Conservation (phyloP, 1,140 invertebrate genomes). For the Drosophila seguyi region DNA sequence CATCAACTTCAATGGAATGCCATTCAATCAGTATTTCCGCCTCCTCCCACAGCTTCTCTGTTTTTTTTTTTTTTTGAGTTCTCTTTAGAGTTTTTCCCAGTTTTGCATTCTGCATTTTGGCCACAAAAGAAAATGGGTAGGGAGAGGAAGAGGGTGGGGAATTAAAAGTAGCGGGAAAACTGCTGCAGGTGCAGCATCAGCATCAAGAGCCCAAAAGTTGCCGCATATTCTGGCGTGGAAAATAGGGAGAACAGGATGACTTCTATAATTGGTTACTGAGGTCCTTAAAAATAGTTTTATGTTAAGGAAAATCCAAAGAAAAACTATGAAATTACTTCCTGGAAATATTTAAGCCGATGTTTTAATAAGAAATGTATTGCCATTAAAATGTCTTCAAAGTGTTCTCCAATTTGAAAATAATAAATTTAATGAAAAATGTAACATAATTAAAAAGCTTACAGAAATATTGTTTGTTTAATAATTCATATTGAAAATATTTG, state of each 20-base stretch:
- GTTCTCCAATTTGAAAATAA: too few relatives aligned
- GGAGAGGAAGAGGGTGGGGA: neutral
- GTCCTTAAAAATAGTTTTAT: neutral
- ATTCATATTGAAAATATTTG: too few relatives aligned
- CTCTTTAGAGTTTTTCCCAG: conserved; percentile 31
- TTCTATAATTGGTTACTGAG: neutral
- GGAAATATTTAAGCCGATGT: too few relatives aligned
- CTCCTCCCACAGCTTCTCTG: neutral
- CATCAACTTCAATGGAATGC: conserved; percentile 63
- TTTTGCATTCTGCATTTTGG: conserved; percentile 45
- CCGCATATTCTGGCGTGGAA: neutral
- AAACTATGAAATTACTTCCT: too few relatives aligned
- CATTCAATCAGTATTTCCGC: conserved; percentile 58
- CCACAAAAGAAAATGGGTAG: conserved; percentile 33
- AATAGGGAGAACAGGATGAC: neutral
- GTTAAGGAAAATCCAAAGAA: too few relatives aligned
- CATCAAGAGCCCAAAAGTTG: conserved; percentile 3
- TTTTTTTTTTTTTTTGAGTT: neutral
- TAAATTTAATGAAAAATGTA: too few relatives aligned
- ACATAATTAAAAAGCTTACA: too few relatives aligned
- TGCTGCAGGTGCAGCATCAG: conserved; percentile 27
- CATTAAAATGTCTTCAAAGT: too few relatives aligned
- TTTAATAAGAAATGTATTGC: too few relatives aligned
- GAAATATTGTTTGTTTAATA: too few relatives aligned
- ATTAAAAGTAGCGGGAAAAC: conserved; percentile 26